Evolutionary conservation across 1,140 invertebrate species (phyloP), one percentile per base, ranked within the genome.

Genomic region (Drosophila ficusphila): DNA sequence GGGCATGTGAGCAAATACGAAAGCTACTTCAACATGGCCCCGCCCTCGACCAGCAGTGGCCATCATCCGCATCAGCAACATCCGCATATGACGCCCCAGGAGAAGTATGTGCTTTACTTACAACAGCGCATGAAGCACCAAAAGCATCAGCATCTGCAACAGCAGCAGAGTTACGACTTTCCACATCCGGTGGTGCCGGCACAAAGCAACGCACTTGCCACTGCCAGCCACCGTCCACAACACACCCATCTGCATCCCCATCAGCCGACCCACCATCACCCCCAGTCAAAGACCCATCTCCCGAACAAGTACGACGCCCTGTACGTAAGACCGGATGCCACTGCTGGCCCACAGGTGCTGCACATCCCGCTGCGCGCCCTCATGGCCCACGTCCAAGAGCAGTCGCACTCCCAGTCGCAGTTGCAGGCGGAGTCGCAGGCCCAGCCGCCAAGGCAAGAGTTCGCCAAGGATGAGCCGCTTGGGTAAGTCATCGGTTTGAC

Each of bases 81-180:
- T 34, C 46, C 38, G 9, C 77, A 76, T 25, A 42, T 91, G 81
- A 91, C 90, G 49, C 90, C 90, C 14, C 90, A 91, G 76, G 79
- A 91, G 65, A 90, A 90, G 48, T 91, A 91, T 61, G 90, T 91
- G 53, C 69, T 79, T 42, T 91, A 91, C 68, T 90, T 91, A 54
- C 83, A 90, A 41, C 88, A 91, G 69, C 90, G 89, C 48, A 77
- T 90, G 76, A 88, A 79, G 56, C 75, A 77, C 52, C 83, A 90
- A 14, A 76, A 81, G 16, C 86, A 90, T 29, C 81, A 77, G 25
- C 83, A 90, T 16, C 70, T 76, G n/a, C 73, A 82, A 18, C 72
- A 88, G 12, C 67, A 82, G 8, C 61, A 60, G 18, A 60, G 47
- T 36, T 69, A 75, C 36, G 64, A 74, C 31, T 42, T 60, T 33